Evolutionary conservation across 2,888 invertebrate genomes (phyloP).

Genomic region (Drosophila anomelani): DNA sequence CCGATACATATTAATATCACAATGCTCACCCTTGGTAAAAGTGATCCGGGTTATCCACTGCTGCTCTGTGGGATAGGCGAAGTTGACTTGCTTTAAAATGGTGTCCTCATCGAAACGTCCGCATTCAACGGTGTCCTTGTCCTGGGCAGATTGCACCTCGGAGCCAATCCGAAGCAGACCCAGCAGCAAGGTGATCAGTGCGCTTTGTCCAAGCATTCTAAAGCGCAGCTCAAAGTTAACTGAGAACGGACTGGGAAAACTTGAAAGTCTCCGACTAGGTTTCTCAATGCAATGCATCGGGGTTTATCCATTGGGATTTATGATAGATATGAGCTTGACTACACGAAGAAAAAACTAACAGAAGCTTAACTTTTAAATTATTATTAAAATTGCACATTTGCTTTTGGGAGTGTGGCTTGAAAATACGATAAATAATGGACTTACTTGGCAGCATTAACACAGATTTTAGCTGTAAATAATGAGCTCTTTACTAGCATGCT

Average conservation of each 20-base stretch:
- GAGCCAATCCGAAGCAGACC: neutral
- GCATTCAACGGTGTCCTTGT: conserved; percentile 43
- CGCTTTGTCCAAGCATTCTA: conserved; percentile 51
- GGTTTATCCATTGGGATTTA: conserved; percentile 19
- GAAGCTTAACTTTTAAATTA: neutral
- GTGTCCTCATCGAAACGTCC: conserved; percentile 39
- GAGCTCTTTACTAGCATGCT: neutral
- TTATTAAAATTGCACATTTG: too few species aligned
- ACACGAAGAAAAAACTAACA: neutral
- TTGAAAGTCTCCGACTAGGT: conserved; percentile 19
- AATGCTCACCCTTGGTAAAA: conserved; percentile 50
- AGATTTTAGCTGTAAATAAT: neutral
- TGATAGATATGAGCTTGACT: conserved; percentile 3
- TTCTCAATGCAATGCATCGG: conserved; percentile 21
- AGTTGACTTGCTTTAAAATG: conserved; percentile 28
- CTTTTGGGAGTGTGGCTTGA: neutral
- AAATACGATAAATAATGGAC: neutral
- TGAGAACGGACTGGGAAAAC: conserved; percentile 30
- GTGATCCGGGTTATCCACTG: conserved; percentile 64
- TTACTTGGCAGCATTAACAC: neutral
- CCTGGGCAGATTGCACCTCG: conserved; percentile 25
- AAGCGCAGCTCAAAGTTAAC: conserved; percentile 48
- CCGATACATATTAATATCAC: too few species aligned
- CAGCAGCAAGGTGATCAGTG: conserved; percentile 35
- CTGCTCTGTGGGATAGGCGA: conserved; percentile 61